Conservation (phyloP, 2,113 vertebrate genomes). For the Quiscalus mexicanus region DNA sequence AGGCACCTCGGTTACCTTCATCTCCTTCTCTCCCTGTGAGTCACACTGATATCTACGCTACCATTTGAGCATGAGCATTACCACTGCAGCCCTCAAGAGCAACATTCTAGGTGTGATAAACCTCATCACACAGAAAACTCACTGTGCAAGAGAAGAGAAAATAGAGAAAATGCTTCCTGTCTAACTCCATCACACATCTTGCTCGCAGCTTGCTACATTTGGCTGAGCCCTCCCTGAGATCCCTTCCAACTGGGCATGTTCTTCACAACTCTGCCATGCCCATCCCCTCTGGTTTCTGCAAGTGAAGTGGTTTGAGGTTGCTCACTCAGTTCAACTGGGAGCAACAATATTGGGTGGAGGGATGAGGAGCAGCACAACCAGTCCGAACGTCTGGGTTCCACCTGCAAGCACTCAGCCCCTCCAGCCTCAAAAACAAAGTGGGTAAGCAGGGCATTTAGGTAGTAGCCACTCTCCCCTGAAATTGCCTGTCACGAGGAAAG, state of each 20-base stretch:
- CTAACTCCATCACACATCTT: background rate
- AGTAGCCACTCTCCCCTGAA: background rate
- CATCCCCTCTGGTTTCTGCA: background rate
- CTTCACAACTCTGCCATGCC: background rate
- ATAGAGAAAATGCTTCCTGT: background rate
- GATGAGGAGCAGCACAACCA: background rate
- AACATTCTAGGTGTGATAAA: background rate
- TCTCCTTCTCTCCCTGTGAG: background rate
- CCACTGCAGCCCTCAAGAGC: background rate
- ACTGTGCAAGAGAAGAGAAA: background rate
- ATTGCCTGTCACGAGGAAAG: background rate
- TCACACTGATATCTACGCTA: background rate
- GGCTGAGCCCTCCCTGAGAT: constrained; percentile 7
- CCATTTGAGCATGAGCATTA: background rate
- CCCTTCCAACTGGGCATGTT: background rate
- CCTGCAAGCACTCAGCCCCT: background rate
- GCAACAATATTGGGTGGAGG: background rate
- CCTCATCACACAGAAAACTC: background rate
- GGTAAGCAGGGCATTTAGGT: background rate
- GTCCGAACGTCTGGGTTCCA: background rate
- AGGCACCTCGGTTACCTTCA: background rate
- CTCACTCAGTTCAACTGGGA: background rate
- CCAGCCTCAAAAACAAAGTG: background rate
- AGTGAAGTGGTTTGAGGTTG: background rate
- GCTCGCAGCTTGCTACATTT: background rate